Evolutionary conservation across 2,888 invertebrate genomes (phyloP).

Genomic region (Cyaniris semiargus): DNA sequence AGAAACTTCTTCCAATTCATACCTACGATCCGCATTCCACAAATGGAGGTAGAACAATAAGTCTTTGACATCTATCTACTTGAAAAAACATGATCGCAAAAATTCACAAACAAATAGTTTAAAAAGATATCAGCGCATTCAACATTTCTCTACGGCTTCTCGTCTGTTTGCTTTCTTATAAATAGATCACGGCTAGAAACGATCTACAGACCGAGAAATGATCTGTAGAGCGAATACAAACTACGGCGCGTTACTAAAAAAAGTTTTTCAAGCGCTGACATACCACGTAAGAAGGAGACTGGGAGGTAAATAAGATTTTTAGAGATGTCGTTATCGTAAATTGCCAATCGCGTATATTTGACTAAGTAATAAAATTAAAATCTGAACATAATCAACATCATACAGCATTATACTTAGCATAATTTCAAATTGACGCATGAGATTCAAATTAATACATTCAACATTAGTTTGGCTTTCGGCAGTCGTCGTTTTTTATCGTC

Average conservation of each 20-base stretch:
- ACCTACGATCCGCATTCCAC: constrained; percentile 18
- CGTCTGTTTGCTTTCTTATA: background rate
- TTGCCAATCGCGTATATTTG: constrained; percentile 2
- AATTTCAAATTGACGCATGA: constrained; percentile 18
- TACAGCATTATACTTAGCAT: constrained; percentile 7
- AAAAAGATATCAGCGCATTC: background rate
- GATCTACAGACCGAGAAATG: too few relatives aligned
- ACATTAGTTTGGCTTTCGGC: background rate
- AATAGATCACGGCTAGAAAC: background rate
- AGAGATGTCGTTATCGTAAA: constrained; percentile 15
- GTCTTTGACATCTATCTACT: constrained; percentile 29
- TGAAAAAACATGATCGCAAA: background rate
- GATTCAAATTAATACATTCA: constrained; percentile 16
- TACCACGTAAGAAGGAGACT: background rate
- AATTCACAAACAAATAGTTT: background rate
- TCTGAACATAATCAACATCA: constrained; percentile 14
- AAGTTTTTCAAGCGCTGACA: background rate
- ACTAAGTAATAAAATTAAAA: constrained; percentile 24
- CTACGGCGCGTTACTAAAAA: background rate
- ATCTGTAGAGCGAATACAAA: background rate
- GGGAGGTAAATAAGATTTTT: constrained; percentile 5
- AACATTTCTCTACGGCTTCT: background rate
- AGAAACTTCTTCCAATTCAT: constrained; percentile 16
- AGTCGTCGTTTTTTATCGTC: background rate
- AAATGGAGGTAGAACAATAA: constrained; percentile 31